Evolutionary conservation across 2,888 invertebrate species (phyloP).

Genomic region (Bibio marci): DNA sequence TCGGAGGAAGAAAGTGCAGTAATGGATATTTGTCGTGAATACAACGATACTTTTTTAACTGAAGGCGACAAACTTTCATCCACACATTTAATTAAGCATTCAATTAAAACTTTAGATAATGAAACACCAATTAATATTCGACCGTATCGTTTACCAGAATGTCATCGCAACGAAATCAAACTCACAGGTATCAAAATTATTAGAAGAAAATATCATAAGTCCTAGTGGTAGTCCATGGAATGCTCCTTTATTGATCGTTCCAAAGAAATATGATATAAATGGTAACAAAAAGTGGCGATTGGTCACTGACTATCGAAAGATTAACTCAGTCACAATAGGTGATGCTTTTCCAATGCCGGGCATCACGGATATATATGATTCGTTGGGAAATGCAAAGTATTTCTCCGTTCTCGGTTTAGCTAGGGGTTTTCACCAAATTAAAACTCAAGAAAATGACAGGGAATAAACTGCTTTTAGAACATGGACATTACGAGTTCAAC

Average conservation of each 20-base stretch:
- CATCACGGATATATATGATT: conserved; percentile 21
- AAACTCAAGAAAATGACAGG: conserved; percentile 14
- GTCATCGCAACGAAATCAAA: conserved; percentile 6
- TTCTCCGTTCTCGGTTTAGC: conserved; percentile 23
- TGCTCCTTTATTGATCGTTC: conserved; percentile 13
- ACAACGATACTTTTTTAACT: no score
- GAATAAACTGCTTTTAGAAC: conserved; percentile 21
- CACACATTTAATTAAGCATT: no score
- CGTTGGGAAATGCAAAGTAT: conserved; percentile 20
- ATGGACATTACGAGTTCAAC: conserved; percentile 20
- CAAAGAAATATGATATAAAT: conserved; percentile 18
- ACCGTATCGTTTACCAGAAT: conserved; percentile 6
- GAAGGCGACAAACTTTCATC: no score
- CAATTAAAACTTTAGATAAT: no score
- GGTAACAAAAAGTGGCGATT: conserved; percentile 17
- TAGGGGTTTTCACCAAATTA: conserved; percentile 23
- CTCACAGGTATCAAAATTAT: conserved; percentile 15
- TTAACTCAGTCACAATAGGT: conserved; percentile 21
- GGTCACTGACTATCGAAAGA: conserved; percentile 22
- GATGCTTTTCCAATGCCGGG: conserved; percentile 21
- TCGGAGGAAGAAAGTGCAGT: no score
- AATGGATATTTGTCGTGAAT: no score
- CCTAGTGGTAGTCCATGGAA: conserved; percentile 12
- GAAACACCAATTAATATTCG: conserved; percentile 4
- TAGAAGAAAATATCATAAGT: conserved; percentile 15